phyloP scores from a whole-genome alignment of 2,113 vertebrate genomes.

The Bungarus multicinctus region DNA sequence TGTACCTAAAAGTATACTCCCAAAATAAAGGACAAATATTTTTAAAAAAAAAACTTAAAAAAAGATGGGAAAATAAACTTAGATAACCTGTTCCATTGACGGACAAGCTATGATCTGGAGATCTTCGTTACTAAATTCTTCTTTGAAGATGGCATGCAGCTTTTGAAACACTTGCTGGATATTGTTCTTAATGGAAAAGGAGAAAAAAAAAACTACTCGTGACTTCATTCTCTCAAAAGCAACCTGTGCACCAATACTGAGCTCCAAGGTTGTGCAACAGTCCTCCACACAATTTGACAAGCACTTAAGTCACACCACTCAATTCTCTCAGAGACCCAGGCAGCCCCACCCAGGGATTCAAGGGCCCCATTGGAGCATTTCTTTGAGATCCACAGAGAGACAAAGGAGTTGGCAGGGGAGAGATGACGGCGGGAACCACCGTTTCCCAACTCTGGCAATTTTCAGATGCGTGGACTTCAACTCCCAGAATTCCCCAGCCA shows the following conservation, averaged over 20 bases:
- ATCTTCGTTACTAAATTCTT: conserved; percentile 92
- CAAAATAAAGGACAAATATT: not conserved
- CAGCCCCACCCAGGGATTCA: not conserved
- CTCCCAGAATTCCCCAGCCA: no score
- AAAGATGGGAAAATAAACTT: not conserved
- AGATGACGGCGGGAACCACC: no score
- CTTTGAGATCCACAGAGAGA: not conserved
- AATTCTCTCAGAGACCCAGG: not conserved
- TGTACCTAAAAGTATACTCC: not conserved
- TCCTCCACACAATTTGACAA: not conserved
- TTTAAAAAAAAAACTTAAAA: not conserved
- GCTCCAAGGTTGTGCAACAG: not conserved
- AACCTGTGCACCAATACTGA: not conserved
- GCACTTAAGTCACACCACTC: not conserved
- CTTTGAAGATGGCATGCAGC: conserved; percentile 86
- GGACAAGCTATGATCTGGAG: conserved; percentile 93
- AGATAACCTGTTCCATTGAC: conserved; percentile 90
- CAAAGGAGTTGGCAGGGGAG: not conserved
- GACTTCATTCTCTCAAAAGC: not conserved
- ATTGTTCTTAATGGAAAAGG: conserved; percentile 81
- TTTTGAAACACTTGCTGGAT: conserved; percentile 96
- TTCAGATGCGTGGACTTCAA: no score
- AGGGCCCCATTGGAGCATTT: not conserved
- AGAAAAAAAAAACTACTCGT: not conserved
- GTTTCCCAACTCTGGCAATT: no score